Evolutionary conservation across 2,113 vertebrate species (phyloP).

Genomic region (Pachycephala philippinensis): DNA sequence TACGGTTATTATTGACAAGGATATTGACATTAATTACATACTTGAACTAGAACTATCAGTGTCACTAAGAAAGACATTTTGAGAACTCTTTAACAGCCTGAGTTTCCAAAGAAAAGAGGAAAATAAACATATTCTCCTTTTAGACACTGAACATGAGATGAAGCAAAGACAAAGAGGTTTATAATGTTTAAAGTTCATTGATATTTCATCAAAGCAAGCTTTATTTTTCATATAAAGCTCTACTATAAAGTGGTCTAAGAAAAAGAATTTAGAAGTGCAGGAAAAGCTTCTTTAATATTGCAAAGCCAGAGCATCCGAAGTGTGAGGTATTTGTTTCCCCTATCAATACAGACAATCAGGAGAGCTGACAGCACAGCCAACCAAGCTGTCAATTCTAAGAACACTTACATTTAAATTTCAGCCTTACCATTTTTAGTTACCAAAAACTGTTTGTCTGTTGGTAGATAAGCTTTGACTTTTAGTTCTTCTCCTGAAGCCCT

Average conservation of each 20-base stretch:
- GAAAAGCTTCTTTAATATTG: not conserved
- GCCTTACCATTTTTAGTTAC: constrained; percentile 94
- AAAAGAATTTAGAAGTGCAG: not conserved
- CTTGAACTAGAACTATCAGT: not conserved
- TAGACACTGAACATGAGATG: not conserved
- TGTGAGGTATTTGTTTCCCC: not conserved
- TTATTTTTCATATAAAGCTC: not conserved
- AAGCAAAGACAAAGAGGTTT: not conserved
- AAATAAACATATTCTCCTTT: not conserved
- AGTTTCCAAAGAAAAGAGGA: not conserved
- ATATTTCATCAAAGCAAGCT: not conserved
- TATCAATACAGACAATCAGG: not conserved
- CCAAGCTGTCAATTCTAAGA: not conserved
- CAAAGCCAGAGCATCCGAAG: not conserved
- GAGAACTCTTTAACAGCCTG: not conserved
- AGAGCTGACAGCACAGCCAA: not conserved
- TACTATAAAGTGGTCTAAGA: not conserved
- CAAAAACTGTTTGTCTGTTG: constrained; percentile 93
- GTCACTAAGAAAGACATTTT: not conserved
- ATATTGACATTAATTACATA: not conserved
- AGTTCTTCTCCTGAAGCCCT: constrained; percentile 93
- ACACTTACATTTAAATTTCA: not conserved
- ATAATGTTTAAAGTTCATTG: not conserved
- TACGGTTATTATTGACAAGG: not conserved
- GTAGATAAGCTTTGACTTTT: constrained; percentile 94